A percentile compares a stretch with the other conserved stretches of the same genome.
These are phyloP conservation scores for Isurus oxyrinchus DNA, from an alignment of 2,113 vertebrate species.

Conservation along the genomic window DNA sequence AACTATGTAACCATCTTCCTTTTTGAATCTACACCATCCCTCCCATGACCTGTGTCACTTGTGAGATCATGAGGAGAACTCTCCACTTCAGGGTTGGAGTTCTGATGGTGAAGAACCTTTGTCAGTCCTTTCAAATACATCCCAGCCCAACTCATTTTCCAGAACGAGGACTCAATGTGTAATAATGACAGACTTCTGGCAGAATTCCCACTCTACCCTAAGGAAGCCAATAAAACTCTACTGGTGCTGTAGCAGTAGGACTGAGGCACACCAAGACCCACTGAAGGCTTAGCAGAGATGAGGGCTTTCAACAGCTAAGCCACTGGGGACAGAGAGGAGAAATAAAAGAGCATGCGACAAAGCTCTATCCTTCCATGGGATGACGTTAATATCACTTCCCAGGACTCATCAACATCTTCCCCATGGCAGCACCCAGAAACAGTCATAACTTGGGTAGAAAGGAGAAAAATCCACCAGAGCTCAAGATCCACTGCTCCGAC, in stretches of 20 bases:
- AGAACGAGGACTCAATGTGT: not conserved
- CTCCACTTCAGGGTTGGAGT: not conserved
- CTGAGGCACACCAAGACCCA: not conserved
- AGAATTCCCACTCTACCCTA: not conserved
- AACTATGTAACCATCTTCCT: not conserved
- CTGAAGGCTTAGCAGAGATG: not conserved
- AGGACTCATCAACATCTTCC: not conserved
- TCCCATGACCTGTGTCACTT: not conserved
- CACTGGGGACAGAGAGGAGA: not conserved
- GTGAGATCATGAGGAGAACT: not conserved
- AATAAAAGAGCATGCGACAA: not conserved
- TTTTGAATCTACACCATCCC: not conserved
- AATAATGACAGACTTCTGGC: not conserved
- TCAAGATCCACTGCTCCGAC: not conserved
- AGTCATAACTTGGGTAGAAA: not conserved
- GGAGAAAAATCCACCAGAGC: not conserved
- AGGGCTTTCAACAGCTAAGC: not conserved
- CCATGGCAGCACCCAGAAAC: not conserved
- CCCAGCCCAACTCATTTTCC: not conserved
- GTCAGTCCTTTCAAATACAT: not conserved
- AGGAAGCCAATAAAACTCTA: not conserved
- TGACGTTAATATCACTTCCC: not conserved
- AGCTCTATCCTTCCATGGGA: not conserved
- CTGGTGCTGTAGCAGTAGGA: not conserved
- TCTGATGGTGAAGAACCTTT: not conserved